Evolutionary conservation across 2,113 vertebrate genomes (phyloP).

Genomic region (Rhinolophus sinicus): DNA sequence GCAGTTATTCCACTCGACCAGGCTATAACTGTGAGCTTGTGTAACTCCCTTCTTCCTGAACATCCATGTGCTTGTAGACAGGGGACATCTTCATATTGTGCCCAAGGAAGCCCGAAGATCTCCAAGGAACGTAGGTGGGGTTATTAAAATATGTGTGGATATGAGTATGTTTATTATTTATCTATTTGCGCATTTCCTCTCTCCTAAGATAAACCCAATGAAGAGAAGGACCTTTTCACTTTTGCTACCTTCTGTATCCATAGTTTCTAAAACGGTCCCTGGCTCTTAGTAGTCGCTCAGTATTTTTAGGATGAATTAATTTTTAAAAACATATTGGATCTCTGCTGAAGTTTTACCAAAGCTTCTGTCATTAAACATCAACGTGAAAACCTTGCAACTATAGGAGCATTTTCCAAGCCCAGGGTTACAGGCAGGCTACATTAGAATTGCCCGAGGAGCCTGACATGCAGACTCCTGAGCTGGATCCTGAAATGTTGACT

Average conservation of each 20-base stretch:
- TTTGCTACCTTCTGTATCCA: not conserved
- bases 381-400: not conserved
- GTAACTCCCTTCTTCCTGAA: not conserved
- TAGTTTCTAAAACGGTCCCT: not conserved
- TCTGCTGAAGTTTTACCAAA: not conserved
- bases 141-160: not conserved
- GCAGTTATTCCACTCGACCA: too few species aligned
- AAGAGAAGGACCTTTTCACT: not conserved
- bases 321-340: not conserved
- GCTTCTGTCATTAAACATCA: not conserved
- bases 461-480: not conserved
- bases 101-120: not conserved
- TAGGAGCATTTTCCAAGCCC: not conserved
- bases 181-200: not conserved
- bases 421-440: too few species aligned
- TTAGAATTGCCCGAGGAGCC: not conserved
- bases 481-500: not conserved
- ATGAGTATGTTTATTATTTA: not conserved
- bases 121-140: not conserved
- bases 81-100: not conserved
- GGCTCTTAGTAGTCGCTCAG: not conserved
- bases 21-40: not conserved
- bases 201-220: not conserved
- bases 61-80: not conserved
- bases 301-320: constrained; percentile 16